Evolutionary conservation across 2,888 invertebrate genomes (phyloP), one percentile per base, ranked within the genome.

Genomic region (Gryllus longicercus): DNA sequence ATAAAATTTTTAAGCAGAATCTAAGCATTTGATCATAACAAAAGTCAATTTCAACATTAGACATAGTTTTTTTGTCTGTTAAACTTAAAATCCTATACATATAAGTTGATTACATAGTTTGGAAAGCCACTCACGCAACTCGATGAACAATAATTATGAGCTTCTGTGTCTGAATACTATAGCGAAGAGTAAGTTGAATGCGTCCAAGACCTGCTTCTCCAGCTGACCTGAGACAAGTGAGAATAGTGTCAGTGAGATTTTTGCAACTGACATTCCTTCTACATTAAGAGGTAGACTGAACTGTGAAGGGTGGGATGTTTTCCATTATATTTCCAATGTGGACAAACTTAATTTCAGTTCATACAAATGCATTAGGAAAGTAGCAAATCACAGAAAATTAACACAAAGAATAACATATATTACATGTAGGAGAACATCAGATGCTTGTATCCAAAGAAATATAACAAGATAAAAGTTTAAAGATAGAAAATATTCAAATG

Each of bases 131-230:
- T 92, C 90, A 96, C 95, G 93, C 92, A 83, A 97, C 93, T 89
- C 95, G 96, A 87, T 98, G 97, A 2, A 98, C 92, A 16, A 95
- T 94, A 51, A 97, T 90, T 79, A 93, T 91, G 23, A 98, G 89
- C 82, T 93, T 92, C 87, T 96, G 96, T 79, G 96, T 90, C 84
- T 93, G 94, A 79, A 92, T 90, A 85, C 95, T 95, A 88, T 96
- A 97, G 79, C 95, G 92, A 75, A 97, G 88, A 0, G 96, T 95
- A 78, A 98, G 86, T 86, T 96, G 93, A 82, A 98, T 93, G 82
- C 95, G 91, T 0, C 96, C 95, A 80, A 95, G 88, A 16, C 93
- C 93, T 75, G 92, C 90, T 83, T 93, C 93, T 1, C 95, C 94
- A n/a, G 92, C 89, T 1, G 92, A 91, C 79, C 91, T 92, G 85